Conservation (phyloP, 2,113 vertebrate species). For the Nannobrachium achirus region DNA sequence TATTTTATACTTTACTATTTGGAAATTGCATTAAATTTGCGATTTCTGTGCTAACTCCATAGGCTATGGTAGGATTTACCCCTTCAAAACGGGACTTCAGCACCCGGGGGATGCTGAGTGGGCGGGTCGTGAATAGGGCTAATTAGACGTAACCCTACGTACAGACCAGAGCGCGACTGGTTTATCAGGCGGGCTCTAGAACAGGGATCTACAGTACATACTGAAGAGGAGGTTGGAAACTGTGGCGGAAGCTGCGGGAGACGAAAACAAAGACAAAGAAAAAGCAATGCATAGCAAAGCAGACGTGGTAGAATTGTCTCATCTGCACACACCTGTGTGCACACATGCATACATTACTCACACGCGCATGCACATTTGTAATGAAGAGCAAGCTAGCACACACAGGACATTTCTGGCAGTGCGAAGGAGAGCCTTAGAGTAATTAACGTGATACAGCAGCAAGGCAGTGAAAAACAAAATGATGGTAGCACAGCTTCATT, state of each 20-base stretch:
- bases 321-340: neutral
- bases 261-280: constrained; percentile 28
- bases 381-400: constrained; percentile 29
- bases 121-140: too few species aligned
- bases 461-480: constrained; percentile 2
- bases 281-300: constrained; percentile 55
- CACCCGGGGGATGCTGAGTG: too few species aligned
- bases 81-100: too few species aligned
- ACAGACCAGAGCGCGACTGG: too few species aligned
- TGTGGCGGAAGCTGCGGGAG: constrained; percentile 67
- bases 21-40: too few species aligned
- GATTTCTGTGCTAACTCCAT: too few species aligned
- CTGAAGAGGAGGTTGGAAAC: constrained; percentile 67
- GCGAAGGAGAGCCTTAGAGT: neutral
- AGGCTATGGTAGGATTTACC: too few species aligned
- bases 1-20: too few species aligned
- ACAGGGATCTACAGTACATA: constrained; percentile 66
- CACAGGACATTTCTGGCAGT: constrained; percentile 16
- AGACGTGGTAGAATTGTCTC: constrained; percentile 7
- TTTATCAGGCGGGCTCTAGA: neutral
- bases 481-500: constrained; percentile 9
- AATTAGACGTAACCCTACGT: constrained; percentile 27
- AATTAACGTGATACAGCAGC: constrained; percentile 13
- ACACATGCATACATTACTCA: constrained; percentile 21
- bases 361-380: constrained; percentile 4